Evolutionary conservation across 2,888 invertebrate genomes (phyloP), one percentile per base, ranked within the genome.

Genomic region (Brachypterus glaber): DNA sequence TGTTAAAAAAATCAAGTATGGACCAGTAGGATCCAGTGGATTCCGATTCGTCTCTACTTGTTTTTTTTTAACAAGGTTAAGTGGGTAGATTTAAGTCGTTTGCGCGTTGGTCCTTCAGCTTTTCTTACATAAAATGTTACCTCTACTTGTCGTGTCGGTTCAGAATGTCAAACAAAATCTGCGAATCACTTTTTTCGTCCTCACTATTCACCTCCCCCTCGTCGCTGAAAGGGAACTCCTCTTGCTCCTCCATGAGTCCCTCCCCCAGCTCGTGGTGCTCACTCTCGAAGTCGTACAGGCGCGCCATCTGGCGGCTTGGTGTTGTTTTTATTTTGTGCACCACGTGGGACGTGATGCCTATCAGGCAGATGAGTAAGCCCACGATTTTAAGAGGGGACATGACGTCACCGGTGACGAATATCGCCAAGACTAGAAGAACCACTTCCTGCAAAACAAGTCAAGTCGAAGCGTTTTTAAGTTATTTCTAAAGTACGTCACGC

Each of bases 401-500:
- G 55, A 78, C 74, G 60, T 97, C 96, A 5, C 89, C 88, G 55
- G 87, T 88, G 52, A 84, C 77, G 56, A 81, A 74, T 35, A 91
- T 86, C 1, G 96, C 97, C 51, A 97, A 67, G 31, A 83, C 78
- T 51, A 98, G 70, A 45, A 91, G 92, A 58, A 86, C 83, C 58
- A 96, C 81, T 73, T 98, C 97, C 92, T 95, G 67, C 9, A 72
- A 72, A n/a, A n/a, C n/a, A n/a, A n/a, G n/a, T n/a, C n/a, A 24
- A 8, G n/a, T 24, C n/a, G 7, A 8, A 8, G 7, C n/a, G 24
- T 24, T 24, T 8, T 24, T 8, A 7, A 24, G 24, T 24, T 24
- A 8, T n/a, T 8, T 8, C 24, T 7, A 24, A 24, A 24, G n/a
- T 24, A 8, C n/a, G 24, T n/a, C 24, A 24, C 24, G 8, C 24